A percentile compares a stretch with the other conserved stretches of the same genome.
These are phyloP conservation scores for Aphelenchoides bicaudatus DNA, from an alignment of 2,888 invertebrate species.

Conservation along the genomic window DNA sequence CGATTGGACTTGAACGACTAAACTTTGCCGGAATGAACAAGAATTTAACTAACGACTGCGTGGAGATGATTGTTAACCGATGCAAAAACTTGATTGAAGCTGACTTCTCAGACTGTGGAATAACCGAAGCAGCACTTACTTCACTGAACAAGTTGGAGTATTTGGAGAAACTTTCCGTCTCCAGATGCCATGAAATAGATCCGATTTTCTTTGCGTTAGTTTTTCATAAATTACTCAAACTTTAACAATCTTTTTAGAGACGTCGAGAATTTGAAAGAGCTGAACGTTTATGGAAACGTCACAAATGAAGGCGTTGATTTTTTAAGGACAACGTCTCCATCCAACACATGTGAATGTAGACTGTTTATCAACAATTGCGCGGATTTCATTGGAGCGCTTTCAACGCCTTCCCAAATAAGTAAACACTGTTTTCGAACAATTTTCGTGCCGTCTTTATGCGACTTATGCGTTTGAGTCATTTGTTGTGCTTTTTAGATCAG, in stretches of 20 bases:
- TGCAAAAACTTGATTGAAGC: conserved; percentile 15
- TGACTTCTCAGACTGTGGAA: conserved; percentile 13
- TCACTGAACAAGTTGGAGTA: background rate
- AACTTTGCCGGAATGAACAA: conserved; percentile 18
- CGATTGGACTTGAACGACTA: conserved; percentile 1
- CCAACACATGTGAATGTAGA: conserved; percentile 5
- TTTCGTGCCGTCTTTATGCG: no score
- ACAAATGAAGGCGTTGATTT: conserved; percentile 17
- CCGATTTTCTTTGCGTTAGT: conserved; percentile 17
- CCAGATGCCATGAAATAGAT: conserved; percentile 20
- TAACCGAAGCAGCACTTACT: background rate
- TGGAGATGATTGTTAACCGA: conserved; percentile 1
- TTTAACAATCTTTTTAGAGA: conserved; percentile 16
- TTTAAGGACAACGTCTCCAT: background rate
- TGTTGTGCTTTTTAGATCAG: no score
- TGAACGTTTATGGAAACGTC: conserved; percentile 18
- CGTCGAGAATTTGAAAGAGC: conserved; percentile 6
- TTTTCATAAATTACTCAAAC: conserved; percentile 4
- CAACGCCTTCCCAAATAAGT: no score
- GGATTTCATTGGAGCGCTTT: conserved; percentile 6
- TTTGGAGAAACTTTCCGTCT: conserved; percentile 5
- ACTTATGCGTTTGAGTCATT: no score
- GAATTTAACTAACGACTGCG: conserved; percentile 4
- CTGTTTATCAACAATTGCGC: conserved; percentile 15
- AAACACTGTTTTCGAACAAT: no score